Conservation (phyloP, 2,113 vertebrate species). For the Salminus brasiliensis region DNA sequence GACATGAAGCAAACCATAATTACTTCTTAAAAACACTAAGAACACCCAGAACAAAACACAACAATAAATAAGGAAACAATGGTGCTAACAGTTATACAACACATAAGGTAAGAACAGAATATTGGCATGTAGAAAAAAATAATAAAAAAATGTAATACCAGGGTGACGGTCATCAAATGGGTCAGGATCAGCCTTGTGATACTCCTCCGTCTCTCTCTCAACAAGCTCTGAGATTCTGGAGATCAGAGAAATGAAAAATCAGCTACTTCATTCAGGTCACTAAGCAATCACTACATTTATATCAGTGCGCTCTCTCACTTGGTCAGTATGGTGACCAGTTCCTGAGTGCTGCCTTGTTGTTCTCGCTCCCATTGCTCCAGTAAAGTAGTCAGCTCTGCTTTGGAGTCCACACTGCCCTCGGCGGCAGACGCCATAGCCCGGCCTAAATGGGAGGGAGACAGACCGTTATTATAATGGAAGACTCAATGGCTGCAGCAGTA, state of each 20-base stretch:
- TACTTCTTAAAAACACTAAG: conserved; percentile 8
- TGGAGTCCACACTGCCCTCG: conserved; percentile 90
- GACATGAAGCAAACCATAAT: neutral
- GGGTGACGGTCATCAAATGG: conserved; percentile 98
- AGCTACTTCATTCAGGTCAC: neutral
- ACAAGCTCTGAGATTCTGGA: conserved; percentile 94
- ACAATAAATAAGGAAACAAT: neutral
- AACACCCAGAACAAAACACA: neutral
- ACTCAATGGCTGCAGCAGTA: neutral
- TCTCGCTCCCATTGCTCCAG: conserved; percentile 97
- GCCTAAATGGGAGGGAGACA: neutral
- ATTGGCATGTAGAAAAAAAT: no score
- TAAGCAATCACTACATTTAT: neutral
- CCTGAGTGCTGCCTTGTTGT: conserved; percentile 89
- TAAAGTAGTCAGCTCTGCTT: conserved; percentile 94
- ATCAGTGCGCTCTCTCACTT: conserved; percentile 76
- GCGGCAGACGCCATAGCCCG: conserved; percentile 82
- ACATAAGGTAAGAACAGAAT: neutral
- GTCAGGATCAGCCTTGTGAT: conserved; percentile 97
- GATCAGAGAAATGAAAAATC: conserved; percentile 30
- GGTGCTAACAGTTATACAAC: neutral
- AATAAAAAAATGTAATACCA: conserved; percentile 73
- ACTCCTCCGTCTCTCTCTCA: conserved; percentile 96
- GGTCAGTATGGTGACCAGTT: conserved; percentile 91
- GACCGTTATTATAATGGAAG: neutral